These are phyloP conservation scores for Leptopilina clavipes DNA, from an alignment of 1,140 invertebrate species.

Conservation along the genomic window DNA sequence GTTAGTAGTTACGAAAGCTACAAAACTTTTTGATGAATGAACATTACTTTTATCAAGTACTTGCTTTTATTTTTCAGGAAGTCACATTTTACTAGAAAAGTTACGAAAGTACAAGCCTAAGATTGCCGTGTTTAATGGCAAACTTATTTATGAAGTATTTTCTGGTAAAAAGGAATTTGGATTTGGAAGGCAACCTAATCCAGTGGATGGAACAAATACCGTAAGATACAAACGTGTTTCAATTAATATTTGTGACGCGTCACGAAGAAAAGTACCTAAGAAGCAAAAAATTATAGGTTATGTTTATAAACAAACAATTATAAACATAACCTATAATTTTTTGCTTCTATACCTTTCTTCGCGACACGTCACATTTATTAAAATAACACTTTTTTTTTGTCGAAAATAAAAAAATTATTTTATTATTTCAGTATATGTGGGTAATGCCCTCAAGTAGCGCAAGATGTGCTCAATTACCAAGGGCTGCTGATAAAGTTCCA, in stretches of 20 bases:
- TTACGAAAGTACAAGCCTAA: conserved; percentile 94
- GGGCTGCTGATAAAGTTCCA: conserved; percentile 96
- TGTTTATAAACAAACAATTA: no score
- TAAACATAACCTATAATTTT: no score
- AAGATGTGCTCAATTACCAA: conserved; percentile 94
- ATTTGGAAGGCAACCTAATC: conserved; percentile 95
- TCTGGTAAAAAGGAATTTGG: conserved; percentile 97
- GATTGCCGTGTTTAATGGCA: conserved; percentile 98
- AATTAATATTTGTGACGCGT: no score
- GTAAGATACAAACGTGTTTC: no score
- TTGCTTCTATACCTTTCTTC: no score
- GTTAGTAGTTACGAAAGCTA: conserved; percentile 62
- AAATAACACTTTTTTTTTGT: no score
- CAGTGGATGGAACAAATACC: conserved; percentile 93
- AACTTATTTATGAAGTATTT: conserved; percentile 98
- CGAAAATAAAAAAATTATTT: no score
- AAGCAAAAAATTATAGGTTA: no score
- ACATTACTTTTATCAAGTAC: conserved; percentile 38
- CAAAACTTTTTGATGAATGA: neutral
- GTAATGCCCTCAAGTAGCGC: conserved; percentile 99
- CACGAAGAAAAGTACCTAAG: no score
- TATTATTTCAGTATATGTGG: conserved; percentile 95
- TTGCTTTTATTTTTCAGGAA: conserved; percentile 76
- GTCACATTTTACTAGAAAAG: conserved; percentile 92
- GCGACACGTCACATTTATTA: no score